Conservation (phyloP, 1,140 invertebrate genomes). For the Asobara japonica region DNA sequence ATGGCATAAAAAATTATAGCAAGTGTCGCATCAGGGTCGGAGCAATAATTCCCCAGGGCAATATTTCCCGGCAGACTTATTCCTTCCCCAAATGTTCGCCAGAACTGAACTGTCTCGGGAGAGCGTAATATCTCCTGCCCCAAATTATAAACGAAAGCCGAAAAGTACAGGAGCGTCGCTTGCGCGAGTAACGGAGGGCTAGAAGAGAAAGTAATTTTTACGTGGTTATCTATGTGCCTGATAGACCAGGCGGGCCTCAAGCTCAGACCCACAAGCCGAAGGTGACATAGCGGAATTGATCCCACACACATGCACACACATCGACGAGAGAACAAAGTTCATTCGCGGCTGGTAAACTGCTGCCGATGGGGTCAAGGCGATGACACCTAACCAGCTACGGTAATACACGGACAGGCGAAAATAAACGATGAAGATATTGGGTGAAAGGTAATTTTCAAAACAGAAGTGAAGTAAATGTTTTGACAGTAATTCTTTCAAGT, state of each 20-base stretch:
- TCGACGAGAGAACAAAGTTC: neutral
- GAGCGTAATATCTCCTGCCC: no score
- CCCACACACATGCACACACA: neutral
- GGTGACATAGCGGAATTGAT: slow-evolving; percentile 6
- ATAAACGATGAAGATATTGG: neutral
- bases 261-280: neutral
- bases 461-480: neutral
- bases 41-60: no score
- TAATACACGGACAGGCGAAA: neutral
- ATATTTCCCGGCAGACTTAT: no score
- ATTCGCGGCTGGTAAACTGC: neutral
- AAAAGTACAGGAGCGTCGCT: no score
- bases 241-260: no score
- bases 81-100: no score
- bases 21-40: no score
- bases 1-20: neutral
- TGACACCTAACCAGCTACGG: neutral
- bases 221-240: neutral
- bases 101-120: no score
- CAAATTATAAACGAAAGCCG: no score
- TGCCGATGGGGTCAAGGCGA: slow-evolving; percentile 1
- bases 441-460: neutral
- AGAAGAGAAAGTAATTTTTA: neutral
- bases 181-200: no score
- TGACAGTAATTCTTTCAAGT: neutral